phyloP scores from a whole-genome alignment of 2,888 invertebrate species.

The Hypercompe scribonia region DNA sequence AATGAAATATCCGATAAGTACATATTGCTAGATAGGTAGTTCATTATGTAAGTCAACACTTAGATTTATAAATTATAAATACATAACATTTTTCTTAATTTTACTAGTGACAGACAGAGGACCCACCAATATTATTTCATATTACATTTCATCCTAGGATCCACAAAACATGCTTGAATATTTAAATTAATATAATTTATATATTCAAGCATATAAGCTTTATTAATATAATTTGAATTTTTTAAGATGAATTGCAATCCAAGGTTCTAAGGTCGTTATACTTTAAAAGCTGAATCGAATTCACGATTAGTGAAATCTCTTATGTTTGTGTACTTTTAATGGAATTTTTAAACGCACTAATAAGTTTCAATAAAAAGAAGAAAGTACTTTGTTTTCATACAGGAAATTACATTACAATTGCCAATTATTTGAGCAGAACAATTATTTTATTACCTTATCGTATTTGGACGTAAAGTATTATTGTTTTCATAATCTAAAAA shows the following conservation, averaged over 20 bases:
- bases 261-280: slow-evolving; percentile 70
- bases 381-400: background rate
- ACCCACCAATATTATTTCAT: slow-evolving; percentile 50
- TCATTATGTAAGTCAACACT: background rate
- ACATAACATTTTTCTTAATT: background rate
- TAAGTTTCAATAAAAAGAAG: slow-evolving; percentile 66
- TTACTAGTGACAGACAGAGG: slow-evolving; percentile 16
- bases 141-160: slow-evolving; percentile 50
- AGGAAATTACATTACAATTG: background rate
- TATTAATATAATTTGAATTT: slow-evolving; percentile 68
- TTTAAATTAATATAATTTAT: no score
- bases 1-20: no score
- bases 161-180: no score
- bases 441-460: background rate
- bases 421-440: background rate
- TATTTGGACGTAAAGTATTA: background rate
- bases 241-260: slow-evolving; percentile 77
- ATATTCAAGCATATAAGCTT: no score
- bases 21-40: background rate
- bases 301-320: slow-evolving; percentile 71
- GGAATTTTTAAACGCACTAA: slow-evolving; percentile 78
- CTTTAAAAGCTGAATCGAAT: slow-evolving; percentile 70
- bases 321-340: slow-evolving; percentile 69
- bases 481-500: background rate
- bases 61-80: background rate